Conservation (phyloP, 2,888 invertebrate genomes). For the Macaria liturata region DNA sequence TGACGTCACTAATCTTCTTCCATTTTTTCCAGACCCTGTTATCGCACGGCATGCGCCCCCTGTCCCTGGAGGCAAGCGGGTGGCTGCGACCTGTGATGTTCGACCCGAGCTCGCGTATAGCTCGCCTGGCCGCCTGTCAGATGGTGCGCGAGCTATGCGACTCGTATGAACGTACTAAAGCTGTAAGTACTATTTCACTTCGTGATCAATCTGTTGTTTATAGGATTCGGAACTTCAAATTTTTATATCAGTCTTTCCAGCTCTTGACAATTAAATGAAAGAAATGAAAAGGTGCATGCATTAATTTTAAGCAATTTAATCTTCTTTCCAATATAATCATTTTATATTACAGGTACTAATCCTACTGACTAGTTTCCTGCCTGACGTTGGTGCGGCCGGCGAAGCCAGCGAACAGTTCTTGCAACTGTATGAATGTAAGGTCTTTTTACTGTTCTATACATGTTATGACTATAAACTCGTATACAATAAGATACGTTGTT, state of each 20-base stretch:
- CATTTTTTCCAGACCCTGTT: conserved; percentile 57
- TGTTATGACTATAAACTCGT: no score
- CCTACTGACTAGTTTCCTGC: conserved; percentile 93
- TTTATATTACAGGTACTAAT: conserved; percentile 86
- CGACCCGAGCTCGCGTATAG: conserved; percentile 94
- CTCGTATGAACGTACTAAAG: conserved; percentile 75
- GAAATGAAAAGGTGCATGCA: no score
- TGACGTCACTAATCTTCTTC: no score
- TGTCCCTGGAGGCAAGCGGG: conserved; percentile 86
- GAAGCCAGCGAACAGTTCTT: conserved; percentile 97
- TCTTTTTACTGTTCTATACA: no score
- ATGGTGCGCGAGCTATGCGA: conserved; percentile 93
- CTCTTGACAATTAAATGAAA: no score
- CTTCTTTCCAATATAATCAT: no score
- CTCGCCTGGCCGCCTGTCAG: conserved; percentile 94
- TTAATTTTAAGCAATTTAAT: no score
- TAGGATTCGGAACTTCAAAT: no score
- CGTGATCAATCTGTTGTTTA: no score
- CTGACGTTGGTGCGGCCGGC: conserved; percentile 93
- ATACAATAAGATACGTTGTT: no score
- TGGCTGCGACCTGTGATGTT: conserved; percentile 97
- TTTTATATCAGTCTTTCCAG: no score
- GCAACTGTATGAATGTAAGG: conserved; percentile 89
- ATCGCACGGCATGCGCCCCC: conserved; percentile 80
- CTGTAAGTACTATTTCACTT: conserved; percentile 52